Percentiles rank a stretch among this genome's conserved stretches.
phyloP scores from a whole-genome alignment of 2,797 vertebrate genomes.

The Nannoperca australis region DNA sequence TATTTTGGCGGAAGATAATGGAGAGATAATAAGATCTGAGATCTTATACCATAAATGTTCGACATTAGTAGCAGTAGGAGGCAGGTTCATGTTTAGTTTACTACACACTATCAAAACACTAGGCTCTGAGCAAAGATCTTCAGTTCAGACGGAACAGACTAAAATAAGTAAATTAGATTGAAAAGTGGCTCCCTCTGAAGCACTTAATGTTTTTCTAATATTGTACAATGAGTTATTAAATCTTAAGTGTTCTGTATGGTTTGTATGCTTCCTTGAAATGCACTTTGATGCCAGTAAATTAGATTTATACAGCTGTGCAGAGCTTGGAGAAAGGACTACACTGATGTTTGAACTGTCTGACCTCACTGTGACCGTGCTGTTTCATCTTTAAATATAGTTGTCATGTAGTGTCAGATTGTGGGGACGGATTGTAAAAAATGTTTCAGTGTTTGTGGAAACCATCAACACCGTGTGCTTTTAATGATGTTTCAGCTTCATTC shows the following conservation, averaged over 20 bases:
- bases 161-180: background rate
- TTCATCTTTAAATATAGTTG: background rate
- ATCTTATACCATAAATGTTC: background rate
- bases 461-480: background rate
- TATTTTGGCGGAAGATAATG: background rate
- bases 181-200: background rate
- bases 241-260: background rate
- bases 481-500: background rate
- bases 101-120: background rate
- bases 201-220: background rate
- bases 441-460: background rate
- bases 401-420: background rate
- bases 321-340: background rate
- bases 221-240: background rate
- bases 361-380: conserved; percentile 12
- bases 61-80: background rate
- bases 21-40: background rate
- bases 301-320: background rate
- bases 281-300: background rate
- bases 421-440: too few species aligned
- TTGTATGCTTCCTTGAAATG: background rate
- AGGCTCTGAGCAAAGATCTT: background rate
- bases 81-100: background rate
- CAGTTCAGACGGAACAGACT: background rate
- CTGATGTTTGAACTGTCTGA: conserved; percentile 21